phyloP scores from a whole-genome alignment of 2,888 invertebrate species.

The Cryptus armator region DNA sequence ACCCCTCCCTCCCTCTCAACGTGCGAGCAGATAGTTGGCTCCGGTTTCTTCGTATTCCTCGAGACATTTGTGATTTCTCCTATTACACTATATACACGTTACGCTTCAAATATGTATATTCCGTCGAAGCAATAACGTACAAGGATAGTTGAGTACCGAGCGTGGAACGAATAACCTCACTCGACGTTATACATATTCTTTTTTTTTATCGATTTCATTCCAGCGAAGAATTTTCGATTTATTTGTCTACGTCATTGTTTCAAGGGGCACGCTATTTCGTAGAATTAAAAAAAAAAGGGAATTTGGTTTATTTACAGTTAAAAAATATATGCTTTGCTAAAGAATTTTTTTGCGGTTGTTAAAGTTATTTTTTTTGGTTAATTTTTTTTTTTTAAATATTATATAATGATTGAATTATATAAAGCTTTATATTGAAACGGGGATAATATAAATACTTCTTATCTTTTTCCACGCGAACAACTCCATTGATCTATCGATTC shows the following conservation, averaged over 20 bases:
- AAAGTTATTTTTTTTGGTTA: too few relatives aligned
- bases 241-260: background rate
- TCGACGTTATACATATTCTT: background rate
- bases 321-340: too few relatives aligned
- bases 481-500: too few relatives aligned
- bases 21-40: conserved; percentile 36
- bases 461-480: too few relatives aligned
- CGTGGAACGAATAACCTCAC: background rate
- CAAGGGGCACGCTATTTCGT: background rate
- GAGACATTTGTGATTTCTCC: conserved; percentile 36
- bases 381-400: too few relatives aligned
- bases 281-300: too few relatives aligned
- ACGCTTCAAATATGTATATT: background rate
- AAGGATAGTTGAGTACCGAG: background rate
- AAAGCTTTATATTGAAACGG: too few relatives aligned
- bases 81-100: background rate
- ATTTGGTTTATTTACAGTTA: too few relatives aligned
- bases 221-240: background rate
- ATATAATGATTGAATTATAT: too few relatives aligned
- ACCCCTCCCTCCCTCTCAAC: background rate
- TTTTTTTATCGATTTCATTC: conserved; percentile 3
- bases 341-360: too few relatives aligned
- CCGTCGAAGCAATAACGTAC: background rate
- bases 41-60: background rate
- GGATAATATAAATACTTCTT: too few relatives aligned